phyloP scores from a whole-genome alignment of 2,113 vertebrate genomes.

The Rhipidura dahli region DNA sequence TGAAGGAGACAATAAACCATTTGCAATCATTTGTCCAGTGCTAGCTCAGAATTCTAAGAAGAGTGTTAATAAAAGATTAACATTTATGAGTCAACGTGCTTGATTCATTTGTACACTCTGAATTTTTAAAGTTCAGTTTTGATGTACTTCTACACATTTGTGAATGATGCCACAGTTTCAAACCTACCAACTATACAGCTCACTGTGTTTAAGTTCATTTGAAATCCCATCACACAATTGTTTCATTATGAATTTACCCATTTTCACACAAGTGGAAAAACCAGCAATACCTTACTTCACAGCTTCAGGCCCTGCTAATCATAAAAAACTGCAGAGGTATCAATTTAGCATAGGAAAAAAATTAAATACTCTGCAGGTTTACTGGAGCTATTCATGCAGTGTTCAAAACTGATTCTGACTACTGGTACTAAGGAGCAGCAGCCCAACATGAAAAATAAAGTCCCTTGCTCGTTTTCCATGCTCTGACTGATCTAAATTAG shows the following conservation, averaged over 20 bases:
- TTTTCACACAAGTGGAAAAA: slow-evolving; percentile 53
- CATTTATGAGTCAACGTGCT: slow-evolving; percentile 37
- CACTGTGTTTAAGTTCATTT: slow-evolving; percentile 41
- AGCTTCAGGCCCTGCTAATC: slow-evolving; percentile 29
- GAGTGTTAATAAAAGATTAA: slow-evolving; percentile 11
- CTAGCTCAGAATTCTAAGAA: neutral
- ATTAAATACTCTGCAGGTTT: slow-evolving; percentile 43
- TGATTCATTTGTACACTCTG: slow-evolving; percentile 54
- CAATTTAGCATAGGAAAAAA: slow-evolving; percentile 58
- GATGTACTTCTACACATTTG: slow-evolving; percentile 55
- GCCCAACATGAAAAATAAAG: neutral
- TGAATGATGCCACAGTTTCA: slow-evolving; percentile 59
- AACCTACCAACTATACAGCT: slow-evolving; percentile 27
- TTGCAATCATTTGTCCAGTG: neutral
- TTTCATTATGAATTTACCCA: slow-evolving; percentile 55
- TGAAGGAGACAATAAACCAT: neutral
- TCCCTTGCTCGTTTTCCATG: neutral
- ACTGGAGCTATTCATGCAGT: slow-evolving; percentile 19
- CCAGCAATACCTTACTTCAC: slow-evolving; percentile 17
- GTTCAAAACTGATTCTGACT: slow-evolving; percentile 43
- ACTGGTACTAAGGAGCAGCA: neutral
- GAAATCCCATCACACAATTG: slow-evolving; percentile 58
- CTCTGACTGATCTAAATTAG: slow-evolving; percentile 35
- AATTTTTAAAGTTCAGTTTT: slow-evolving; percentile 64
- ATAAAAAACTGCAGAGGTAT: slow-evolving; percentile 62